phyloP scores from a whole-genome alignment of 2,797 vertebrate genomes.

The Numenius phaeopus region DNA sequence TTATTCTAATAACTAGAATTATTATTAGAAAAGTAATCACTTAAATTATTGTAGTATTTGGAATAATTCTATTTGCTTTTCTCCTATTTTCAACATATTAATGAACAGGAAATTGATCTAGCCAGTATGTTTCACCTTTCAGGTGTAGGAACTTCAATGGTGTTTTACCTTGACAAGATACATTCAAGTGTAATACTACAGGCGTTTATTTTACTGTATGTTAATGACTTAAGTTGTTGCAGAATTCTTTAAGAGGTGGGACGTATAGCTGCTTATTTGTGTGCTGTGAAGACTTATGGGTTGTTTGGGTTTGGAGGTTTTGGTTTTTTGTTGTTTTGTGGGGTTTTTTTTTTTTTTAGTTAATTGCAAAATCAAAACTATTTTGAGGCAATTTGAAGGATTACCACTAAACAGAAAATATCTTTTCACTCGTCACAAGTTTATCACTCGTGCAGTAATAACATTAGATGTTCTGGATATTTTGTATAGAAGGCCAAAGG shows the following conservation, averaged over 20 bases:
- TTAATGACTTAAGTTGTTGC: background rate
- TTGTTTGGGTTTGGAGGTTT: background rate
- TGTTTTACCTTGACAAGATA: background rate
- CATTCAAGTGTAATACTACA: background rate
- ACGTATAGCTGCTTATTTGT: background rate
- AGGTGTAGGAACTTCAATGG: background rate
- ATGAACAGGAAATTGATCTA: background rate
- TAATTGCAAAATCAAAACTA: background rate
- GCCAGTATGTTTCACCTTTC: background rate
- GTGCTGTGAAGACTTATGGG: background rate
- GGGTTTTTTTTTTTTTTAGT: background rate
- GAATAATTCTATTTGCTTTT: background rate
- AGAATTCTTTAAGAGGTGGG: background rate
- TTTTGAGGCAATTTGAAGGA: background rate
- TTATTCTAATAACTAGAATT: background rate
- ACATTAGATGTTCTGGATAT: background rate
- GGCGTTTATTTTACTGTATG: background rate
- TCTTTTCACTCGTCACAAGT: background rate
- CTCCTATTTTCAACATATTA: conserved; percentile 1
- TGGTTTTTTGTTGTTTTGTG: too few relatives aligned
- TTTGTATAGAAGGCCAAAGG: background rate
- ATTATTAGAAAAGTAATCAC: background rate
- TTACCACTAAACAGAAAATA: background rate
- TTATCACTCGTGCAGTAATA: background rate
- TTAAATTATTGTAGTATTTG: background rate